Base-by-base conservation (phyloP, 2,888 invertebrate genomes). In the Perithous albicinctus region DNA sequence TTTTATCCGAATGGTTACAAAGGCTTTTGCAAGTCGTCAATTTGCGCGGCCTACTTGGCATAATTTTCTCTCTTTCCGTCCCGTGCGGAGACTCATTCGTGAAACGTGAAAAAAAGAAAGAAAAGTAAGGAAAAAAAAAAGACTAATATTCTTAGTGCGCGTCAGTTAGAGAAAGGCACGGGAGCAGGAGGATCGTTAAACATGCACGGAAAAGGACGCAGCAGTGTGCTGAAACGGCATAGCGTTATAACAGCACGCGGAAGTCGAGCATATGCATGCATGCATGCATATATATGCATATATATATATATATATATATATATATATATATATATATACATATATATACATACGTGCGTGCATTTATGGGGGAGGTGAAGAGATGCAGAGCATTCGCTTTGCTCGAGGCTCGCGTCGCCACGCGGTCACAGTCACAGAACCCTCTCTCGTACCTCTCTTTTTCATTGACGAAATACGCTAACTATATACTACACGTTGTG, bases 191-290 rank as follows among this genome's bases (percentile, higher is more conserved):
- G n/a, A 80, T 80, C 63, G 69, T 74, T 70, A 69, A 75, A 75
- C 43, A 46, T 48, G 48, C 48, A 38, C 15, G n/a, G n/a, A 61
- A 72, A 72, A 23, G n/a, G 29, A 87, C 85, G 81, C 87, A 12
- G 80, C 78, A 81, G 80, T 81, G n/a, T n/a, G n/a, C n/a, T n/a
- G n/a, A n/a, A n/a, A n/a, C n/a, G n/a, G n/a, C n/a, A n/a, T n/a
- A 84, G 84, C 82, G 51, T 20, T 12, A 80, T 85, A 51, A 64
- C 63, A 83, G 80, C 61, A 83, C 82, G 84, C 80, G 84, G 81
- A 84, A 82, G 83, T 80, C 63, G 76, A 73, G 72, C 59, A 35
- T 67, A 85, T 67, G 83, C 83, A 86, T 72, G 54, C 43, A 78
- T 66, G 64, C 66, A n/a, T n/a, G n/a, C n/a, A n/a, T n/a, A n/a